Base-by-base conservation (phyloP, 2,888 invertebrate genomes). In the Ichneumoninae sp. region DNA sequence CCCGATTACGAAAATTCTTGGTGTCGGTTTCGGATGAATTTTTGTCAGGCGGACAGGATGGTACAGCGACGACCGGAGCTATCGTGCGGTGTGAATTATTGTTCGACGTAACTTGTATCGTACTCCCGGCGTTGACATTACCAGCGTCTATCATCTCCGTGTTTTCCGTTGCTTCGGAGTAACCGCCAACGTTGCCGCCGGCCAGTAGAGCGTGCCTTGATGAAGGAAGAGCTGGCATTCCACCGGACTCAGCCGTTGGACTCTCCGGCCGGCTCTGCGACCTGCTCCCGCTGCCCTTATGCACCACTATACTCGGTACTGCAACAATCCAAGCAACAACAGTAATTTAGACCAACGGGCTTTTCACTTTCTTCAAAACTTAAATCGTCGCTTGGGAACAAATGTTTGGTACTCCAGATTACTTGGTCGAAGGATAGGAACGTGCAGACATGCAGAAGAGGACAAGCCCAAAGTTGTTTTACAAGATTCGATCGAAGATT, bases 281-380 rank as follows among this genome's bases (percentile, higher is more conserved):
- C 87, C 89, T 91, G 85, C 87, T 87, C n/a, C 76, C 86, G 88
- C 88, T 89, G 77, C 92, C 91, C 89, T 93, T 93, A 91, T 92
- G 92, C 87, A 93, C 93, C 89, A 93, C 93, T 92, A 93, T 92
- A 88, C 92, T 94, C 87, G 93, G 92, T 91, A 93, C 94, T 94
- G 90, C 5, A 93, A 92, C 88, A 91, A 63, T 40, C 16, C 63
- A 63, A 63, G 16, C 4, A 33, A 30, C 5, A 63, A n/a, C 5
- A 63, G n/a, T 6, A n/a, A 16, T 63, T 33, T 33, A 8, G n/a
- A 16, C 16, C 60, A 60, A 16, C 6, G 16, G 22, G 13, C 0
- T 60, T 10, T 30, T 8, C 13, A 60, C 13, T 16, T 30, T 30
- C 30, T 16, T 26, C 10, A 4, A 4, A 19, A 47, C 13, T 57